Base-by-base conservation (phyloP, 2,888 invertebrate genomes). In the Brenthis hecate region DNA sequence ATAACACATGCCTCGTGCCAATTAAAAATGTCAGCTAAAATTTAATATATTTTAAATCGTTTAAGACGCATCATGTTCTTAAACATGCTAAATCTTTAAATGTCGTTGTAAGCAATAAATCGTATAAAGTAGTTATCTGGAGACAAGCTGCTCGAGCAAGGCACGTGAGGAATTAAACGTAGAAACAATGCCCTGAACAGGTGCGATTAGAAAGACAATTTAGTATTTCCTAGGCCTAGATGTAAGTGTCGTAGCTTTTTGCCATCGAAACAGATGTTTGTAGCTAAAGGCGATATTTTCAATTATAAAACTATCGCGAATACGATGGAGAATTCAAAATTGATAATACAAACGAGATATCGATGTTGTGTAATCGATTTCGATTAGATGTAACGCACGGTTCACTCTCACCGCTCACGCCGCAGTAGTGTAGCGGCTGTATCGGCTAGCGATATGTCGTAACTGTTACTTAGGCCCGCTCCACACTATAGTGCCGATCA, bases 141-240 rank as follows among this genome's bases (percentile, higher is more conserved):
- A 83, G 86, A 83, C 86, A 86, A 85, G 79, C 81, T 88, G 90
- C 88, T 88, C 89, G 28, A 28, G 28, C 28, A 87, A 85, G 82
- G 91, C 91, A 91, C 91, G 83, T 85, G 83, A 91, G 91, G 91
- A 91, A 91, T 92, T 92, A 85, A 89, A 81, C 71, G 89, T 90
- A 91, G 88, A 80, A 76, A 69, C 66, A 61, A 69, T 11, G 61
- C 70, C 68, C 47, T 13, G 11, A 43, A n/a, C 62, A 62, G 8
- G 69, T 51, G 58, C 64, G 56, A 36, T 28, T 63, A 56, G 28
- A 53, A 43, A 85, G 19, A 43, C 36, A 82, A 78, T 81, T 81
- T 86, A 86, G 85, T 80, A 83, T 66, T 65, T 83, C 84, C 83
- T 89, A 89, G 87, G 80, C 78, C 83, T 90, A 91, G 87, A 74